Percentiles rank a stretch among this genome's conserved stretches.
Conservation (phyloP, 2,888 invertebrate species). For the Coleophora flavipennella region DNA sequence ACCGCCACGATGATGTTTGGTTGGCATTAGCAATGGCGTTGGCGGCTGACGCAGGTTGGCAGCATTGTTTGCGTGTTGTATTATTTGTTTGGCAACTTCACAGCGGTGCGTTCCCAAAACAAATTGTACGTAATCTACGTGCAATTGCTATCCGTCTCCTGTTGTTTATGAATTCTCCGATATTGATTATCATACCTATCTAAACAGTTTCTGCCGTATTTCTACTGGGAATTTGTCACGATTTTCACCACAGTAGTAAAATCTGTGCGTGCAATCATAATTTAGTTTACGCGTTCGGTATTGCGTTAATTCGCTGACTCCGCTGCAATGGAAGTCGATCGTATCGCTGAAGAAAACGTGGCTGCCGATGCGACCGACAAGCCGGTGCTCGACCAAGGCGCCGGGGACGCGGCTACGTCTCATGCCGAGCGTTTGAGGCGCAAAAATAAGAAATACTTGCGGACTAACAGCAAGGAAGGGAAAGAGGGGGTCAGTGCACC, state of each 20-base stretch:
- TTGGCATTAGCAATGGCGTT: too few relatives aligned
- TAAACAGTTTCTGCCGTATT: slow-evolving; percentile 23
- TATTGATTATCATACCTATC: slow-evolving; percentile 22
- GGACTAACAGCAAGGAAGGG: slow-evolving; percentile 65
- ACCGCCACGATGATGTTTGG: slow-evolving; percentile 2
- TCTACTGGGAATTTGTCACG: slow-evolving; percentile 20
- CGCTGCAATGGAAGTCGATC: slow-evolving; percentile 62
- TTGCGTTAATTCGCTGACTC: slow-evolving; percentile 12
- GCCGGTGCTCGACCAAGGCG: slow-evolving; percentile 51
- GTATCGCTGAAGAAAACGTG: slow-evolving; percentile 65
- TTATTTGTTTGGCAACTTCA: slow-evolving; percentile 65
- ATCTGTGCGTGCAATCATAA: slow-evolving; percentile 6
- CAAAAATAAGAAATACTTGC: slow-evolving; percentile 51
- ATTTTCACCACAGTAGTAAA: slow-evolving; percentile 14
- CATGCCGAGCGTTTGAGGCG: slow-evolving; percentile 47
- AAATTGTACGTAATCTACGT: slow-evolving; percentile 51
- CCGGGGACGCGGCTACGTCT: slow-evolving; percentile 56
- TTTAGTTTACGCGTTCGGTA: slow-evolving; percentile 23
- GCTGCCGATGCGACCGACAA: slow-evolving; percentile 48
- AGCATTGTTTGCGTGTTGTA: slow-evolving; percentile 34
- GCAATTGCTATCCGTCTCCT: slow-evolving; percentile 19
- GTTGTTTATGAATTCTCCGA: slow-evolving; percentile 17
- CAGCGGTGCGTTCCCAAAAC: slow-evolving; percentile 55
- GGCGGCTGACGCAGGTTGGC: slow-evolving; percentile 3
- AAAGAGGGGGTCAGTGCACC: slow-evolving; percentile 26